These are phyloP conservation scores for Drosophila nasuta DNA, from an alignment of 1,140 invertebrate genomes.

Conservation along the genomic window DNA sequence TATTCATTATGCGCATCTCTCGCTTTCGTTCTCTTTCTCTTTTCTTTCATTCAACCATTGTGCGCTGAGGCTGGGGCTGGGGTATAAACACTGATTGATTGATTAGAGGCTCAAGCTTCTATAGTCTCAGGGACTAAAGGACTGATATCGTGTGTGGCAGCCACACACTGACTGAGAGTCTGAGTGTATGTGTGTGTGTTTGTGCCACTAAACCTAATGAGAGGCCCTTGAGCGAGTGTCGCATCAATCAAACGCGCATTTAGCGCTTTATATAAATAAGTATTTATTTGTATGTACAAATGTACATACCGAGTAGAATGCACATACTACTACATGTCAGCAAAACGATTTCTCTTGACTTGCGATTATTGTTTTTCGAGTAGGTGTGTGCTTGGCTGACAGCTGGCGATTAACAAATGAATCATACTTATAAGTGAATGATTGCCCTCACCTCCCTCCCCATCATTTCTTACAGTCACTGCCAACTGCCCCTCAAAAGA, in stretches of 20 bases:
- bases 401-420: conserved; percentile 80
- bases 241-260: conserved; percentile 82
- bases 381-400: conserved; percentile 59
- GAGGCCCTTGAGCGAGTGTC: conserved; percentile 79
- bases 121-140: conserved; percentile 12
- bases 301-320: conserved; percentile 24
- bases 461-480: conserved; percentile 2
- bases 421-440: conserved; percentile 70
- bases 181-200: too few relatives aligned
- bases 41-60: conserved; percentile 42
- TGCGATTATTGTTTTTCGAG: conserved; percentile 75
- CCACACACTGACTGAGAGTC: not conserved
- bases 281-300: conserved; percentile 28
- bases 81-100: conserved; percentile 82
- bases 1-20: conserved; percentile 64
- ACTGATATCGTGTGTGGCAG: conserved; percentile 22
- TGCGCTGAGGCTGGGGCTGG: conserved; percentile 26
- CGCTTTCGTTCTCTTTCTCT: not conserved
- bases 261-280: conserved; percentile 69
- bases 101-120: conserved; percentile 69
- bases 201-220: conserved; percentile 78
- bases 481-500: conserved; percentile 11
- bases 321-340: conserved; percentile 33
- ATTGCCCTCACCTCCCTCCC: conserved; percentile 22
- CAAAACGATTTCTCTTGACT: conserved; percentile 74